Evolutionary conservation across 2,797 vertebrate genomes (phyloP).

Genomic region (Adelosebastes latens): DNA sequence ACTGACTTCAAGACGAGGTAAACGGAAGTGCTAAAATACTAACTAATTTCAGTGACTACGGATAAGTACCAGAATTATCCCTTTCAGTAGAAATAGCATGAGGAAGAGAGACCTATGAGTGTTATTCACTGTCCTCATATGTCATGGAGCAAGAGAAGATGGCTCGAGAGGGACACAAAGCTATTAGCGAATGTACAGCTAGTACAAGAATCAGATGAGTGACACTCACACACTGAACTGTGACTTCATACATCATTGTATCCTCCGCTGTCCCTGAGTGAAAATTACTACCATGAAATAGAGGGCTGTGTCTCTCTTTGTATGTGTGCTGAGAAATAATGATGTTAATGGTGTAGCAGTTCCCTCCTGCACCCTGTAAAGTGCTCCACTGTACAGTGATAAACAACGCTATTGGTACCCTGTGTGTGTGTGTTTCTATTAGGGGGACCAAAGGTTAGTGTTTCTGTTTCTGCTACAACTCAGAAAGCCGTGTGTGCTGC

Average conservation of each 20-base stretch:
- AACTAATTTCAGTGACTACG: too few relatives aligned
- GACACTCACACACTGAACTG: not conserved
- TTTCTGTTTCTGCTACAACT: not conserved
- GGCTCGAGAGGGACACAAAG: not conserved
- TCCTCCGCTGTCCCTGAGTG: slow-evolving; percentile 22
- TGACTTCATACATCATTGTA: slow-evolving; percentile 27
- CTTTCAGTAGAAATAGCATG: not conserved
- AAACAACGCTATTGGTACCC: not conserved
- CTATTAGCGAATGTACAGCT: not conserved
- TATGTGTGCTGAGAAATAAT: not conserved
- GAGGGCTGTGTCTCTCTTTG: not conserved
- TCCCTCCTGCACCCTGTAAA: not conserved
- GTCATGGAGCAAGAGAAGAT: too few relatives aligned
- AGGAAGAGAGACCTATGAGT: not conserved
- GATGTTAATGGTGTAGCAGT: not conserved
- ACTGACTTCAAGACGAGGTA: too few relatives aligned
- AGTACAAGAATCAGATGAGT: not conserved
- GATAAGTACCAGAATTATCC: too few relatives aligned
- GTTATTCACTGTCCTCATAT: too few relatives aligned
- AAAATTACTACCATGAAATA: slow-evolving; percentile 26
- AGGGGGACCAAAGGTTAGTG: not conserved
- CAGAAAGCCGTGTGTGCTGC: not conserved
- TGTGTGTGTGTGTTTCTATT: not conserved
- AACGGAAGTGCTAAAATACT: too few relatives aligned
- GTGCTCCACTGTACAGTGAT: not conserved